Conservation (phyloP, 2,797 vertebrate genomes). For the Melanotaenia nigrans region DNA sequence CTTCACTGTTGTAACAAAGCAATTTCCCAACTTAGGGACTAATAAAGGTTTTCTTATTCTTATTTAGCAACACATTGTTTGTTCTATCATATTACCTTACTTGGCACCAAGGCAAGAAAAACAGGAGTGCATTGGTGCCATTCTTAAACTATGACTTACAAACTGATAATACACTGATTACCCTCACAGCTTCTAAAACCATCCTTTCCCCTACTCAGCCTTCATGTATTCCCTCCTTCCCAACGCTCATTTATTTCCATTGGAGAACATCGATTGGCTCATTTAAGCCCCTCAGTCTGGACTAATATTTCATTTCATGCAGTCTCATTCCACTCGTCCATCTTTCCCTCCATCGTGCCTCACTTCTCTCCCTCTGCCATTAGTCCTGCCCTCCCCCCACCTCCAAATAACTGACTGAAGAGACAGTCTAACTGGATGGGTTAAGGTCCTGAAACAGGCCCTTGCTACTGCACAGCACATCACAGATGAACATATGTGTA, state of each 20-base stretch:
- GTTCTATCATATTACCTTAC: background rate
- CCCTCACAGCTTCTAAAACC: background rate
- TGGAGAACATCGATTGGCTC: constrained; percentile 72
- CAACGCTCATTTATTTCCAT: constrained; percentile 76
- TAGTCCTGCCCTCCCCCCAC: constrained; percentile 38
- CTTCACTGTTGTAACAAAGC: too few relatives aligned
- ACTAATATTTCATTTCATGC: constrained; percentile 72
- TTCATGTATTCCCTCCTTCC: constrained; percentile 51
- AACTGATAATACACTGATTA: background rate
- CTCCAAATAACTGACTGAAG: constrained; percentile 41
- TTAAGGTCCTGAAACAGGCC: constrained; percentile 31
- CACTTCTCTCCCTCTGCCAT: constrained; percentile 52
- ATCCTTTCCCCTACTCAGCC: too few relatives aligned
- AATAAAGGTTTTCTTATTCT: background rate
- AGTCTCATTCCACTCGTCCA: constrained; percentile 34
- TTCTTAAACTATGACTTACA: background rate
- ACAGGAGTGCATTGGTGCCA: background rate
- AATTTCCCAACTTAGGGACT: too few relatives aligned
- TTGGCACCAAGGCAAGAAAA: constrained; percentile 3
- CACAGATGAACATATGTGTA: background rate
- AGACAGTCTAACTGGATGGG: constrained; percentile 38
- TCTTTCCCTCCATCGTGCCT: constrained; percentile 39
- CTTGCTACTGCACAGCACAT: constrained; percentile 29
- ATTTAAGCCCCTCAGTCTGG: constrained; percentile 58
- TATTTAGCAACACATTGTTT: background rate